phyloP scores from a whole-genome alignment of 2,113 vertebrate species.

The Hoplias malabaricus region DNA sequence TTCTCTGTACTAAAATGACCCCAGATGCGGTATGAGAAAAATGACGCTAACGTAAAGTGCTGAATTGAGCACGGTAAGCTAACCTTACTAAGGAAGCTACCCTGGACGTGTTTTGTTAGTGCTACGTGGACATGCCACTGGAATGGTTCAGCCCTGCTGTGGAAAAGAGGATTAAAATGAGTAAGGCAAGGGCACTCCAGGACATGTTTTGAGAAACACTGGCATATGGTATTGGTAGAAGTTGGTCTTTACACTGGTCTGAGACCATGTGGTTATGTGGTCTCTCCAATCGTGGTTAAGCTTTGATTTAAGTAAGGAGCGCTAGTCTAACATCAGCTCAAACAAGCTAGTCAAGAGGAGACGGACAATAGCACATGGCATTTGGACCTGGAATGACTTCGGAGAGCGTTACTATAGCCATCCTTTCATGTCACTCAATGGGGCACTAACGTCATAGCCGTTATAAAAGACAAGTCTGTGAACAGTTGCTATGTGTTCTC shows the following conservation, averaged over 20 bases:
- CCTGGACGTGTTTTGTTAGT: background rate
- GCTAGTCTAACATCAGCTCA: background rate
- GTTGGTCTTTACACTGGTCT: conserved; percentile 12
- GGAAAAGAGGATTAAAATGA: background rate
- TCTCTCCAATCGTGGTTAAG: background rate
- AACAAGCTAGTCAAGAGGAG: background rate
- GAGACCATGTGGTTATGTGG: background rate
- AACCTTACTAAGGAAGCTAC: background rate
- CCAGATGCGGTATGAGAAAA: too few species aligned
- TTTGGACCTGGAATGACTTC: background rate
- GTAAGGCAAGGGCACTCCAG: background rate
- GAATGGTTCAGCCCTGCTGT: background rate
- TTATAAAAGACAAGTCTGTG: background rate
- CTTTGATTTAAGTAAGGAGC: background rate
- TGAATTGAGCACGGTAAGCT: conserved; percentile 56
- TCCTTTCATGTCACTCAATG: background rate
- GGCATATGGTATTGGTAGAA: background rate
- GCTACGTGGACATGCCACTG: background rate
- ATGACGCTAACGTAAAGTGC: too few species aligned
- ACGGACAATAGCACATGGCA: background rate
- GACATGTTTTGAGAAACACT: background rate
- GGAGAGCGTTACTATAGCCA: conserved; percentile 8
- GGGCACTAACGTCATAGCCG: background rate
- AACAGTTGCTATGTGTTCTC: too few species aligned
- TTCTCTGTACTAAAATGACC: too few species aligned